Evolutionary conservation across 2,888 invertebrate genomes (phyloP), one percentile per base, ranked within the genome.

Genomic region (Drosophila neonasuta): DNA sequence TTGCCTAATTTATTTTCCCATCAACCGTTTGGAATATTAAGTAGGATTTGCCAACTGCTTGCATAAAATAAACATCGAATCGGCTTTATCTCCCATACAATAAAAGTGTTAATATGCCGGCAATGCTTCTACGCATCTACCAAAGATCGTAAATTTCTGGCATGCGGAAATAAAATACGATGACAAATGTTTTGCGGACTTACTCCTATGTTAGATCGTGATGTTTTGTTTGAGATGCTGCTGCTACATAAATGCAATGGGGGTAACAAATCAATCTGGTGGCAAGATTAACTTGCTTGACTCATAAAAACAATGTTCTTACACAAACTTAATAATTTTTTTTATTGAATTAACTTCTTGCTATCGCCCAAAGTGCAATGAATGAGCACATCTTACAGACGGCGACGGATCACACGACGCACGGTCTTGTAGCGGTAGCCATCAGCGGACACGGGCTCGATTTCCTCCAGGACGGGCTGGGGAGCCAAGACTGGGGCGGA

Each of bases 361-460:
- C 54, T 41, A 42, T 60, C 57, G 71, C 46, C 45, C 9, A 2
- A 10, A 50, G 13, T 0, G 11, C n/a, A 13, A 44, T 24, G 9
- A 11, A 2, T 7, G 34, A 9, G 15, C 3, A 44, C 39, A 7
- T 13, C 30, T 77, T 87, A 89, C 39, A 66, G 42, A 56, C 88
- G 89, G 46, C 87, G 79, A 65, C 81, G 89, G 74, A 83, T 65
- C 59, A 89, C 81, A 30, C 88, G 86, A 41, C 87, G 89, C 13
- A 79, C 74, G 65, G 88, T 77, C 74, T 87, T 85, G 81, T 88
- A 89, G 50, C 78, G 89, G 75, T 88, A 89, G 20, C 88, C 88
- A 68, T 89, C 88, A 42, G 75, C 66, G n/a, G 84, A 65, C 34
- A 70, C 70, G 58, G 86, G 82, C 59, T 88, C 88, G 64, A 89